Evolutionary conservation across 1,140 invertebrate species (phyloP).

Genomic region (Psix sp.): DNA sequence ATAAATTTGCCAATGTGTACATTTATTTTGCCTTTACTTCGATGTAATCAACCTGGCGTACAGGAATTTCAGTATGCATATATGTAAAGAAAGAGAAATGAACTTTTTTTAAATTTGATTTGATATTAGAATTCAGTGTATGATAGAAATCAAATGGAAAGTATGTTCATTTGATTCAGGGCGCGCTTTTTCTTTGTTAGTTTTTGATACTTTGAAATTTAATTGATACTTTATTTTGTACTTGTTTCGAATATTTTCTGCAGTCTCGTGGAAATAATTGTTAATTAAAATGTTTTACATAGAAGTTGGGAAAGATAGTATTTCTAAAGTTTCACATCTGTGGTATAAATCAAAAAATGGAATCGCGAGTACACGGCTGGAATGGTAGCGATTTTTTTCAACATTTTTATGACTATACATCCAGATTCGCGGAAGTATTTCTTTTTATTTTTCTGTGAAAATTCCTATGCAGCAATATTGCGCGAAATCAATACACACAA

Average conservation of each 20-base stretch:
- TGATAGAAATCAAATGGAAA: too few species aligned
- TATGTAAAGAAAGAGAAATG: not conserved
- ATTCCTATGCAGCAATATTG: conserved; percentile 16
- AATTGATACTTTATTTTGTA: too few species aligned
- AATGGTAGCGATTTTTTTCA: conserved; percentile 19
- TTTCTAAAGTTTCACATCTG: conserved; percentile 10
- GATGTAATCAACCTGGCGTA: too few species aligned
- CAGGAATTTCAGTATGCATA: not conserved
- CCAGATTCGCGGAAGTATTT: conserved; percentile 12
- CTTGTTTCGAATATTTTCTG: too few species aligned
- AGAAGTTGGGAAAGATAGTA: not conserved
- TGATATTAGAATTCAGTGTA: too few species aligned
- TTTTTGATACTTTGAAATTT: too few species aligned
- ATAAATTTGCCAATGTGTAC: conserved; percentile 1
- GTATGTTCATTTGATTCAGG: too few species aligned
- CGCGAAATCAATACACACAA: conserved; percentile 12
- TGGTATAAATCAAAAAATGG: conserved; percentile 8
- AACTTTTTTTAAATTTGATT: too few species aligned
- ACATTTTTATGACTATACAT: conserved; percentile 31
- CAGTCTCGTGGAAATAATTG: too few species aligned
- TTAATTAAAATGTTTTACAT: too few species aligned
- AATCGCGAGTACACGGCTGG: conserved; percentile 11
- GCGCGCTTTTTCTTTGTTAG: too few species aligned
- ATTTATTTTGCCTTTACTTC: too few species aligned
- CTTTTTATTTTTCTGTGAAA: conserved; percentile 1